Percentiles rank a stretch among this genome's conserved stretches.
phyloP scores from a whole-genome alignment of 2,113 vertebrate genomes.

The Oophaga pumilio region DNA sequence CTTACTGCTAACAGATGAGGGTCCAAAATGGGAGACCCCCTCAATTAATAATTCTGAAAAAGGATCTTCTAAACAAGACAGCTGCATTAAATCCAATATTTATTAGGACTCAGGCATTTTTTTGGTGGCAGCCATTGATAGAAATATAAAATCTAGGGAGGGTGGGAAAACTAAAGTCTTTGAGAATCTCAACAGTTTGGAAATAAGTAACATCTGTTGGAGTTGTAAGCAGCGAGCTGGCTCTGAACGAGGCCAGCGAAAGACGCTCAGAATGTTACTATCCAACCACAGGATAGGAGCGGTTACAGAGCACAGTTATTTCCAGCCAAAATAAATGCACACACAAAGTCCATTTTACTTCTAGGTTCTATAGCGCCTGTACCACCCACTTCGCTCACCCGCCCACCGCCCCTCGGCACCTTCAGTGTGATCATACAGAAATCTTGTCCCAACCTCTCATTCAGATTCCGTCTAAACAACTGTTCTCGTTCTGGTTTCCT shows the following conservation, averaged over 20 bases:
- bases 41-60: not conserved
- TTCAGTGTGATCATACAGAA: not conserved
- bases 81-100: not conserved
- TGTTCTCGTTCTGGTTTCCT: not conserved
- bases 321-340: slow-evolving; percentile 12
- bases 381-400: slow-evolving; percentile 23
- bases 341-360: not conserved
- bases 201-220: slow-evolving; percentile 52
- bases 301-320: not conserved
- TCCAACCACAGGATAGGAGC: slow-evolving; percentile 16
- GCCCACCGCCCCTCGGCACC: not conserved
- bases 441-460: not conserved
- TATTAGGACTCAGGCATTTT: not conserved
- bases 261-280: not conserved
- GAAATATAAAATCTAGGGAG: slow-evolving; percentile 11
- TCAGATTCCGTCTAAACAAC: slow-evolving; percentile 23
- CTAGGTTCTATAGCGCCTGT: not conserved
- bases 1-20: not conserved
- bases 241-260: not conserved
- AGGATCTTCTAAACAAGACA: not conserved
- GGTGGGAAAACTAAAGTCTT: slow-evolving; percentile 3
- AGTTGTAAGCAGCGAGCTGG: slow-evolving; percentile 11
- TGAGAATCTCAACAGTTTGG: slow-evolving; percentile 30
- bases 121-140: not conserved
- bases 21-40: not conserved